These are phyloP conservation scores for Spodoptera littoralis DNA, from an alignment of 2,888 invertebrate species.

Conservation along the genomic window DNA sequence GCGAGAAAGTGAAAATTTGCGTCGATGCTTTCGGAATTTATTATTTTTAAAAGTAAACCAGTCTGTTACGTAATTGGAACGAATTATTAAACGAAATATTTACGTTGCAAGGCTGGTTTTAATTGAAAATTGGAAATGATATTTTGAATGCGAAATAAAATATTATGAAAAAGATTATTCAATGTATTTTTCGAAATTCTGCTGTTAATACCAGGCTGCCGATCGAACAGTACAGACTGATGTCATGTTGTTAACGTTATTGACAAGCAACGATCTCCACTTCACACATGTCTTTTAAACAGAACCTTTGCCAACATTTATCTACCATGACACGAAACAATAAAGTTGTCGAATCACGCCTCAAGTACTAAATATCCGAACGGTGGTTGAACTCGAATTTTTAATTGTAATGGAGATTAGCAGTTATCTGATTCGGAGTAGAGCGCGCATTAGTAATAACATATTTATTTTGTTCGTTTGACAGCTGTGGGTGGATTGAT, in stretches of 20 bases:
- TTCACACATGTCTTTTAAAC: slow-evolving; percentile 64
- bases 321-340: slow-evolving; percentile 54
- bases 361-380: slow-evolving; percentile 64
- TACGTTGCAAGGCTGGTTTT: slow-evolving; percentile 3
- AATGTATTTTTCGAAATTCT: slow-evolving; percentile 17
- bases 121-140: not conserved
- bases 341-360: slow-evolving; percentile 64
- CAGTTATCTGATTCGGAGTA: slow-evolving; percentile 82
- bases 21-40: slow-evolving; percentile 57
- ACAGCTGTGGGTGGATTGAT: slow-evolving; percentile 87
- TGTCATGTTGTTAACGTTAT: slow-evolving; percentile 53
- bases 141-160: not conserved
- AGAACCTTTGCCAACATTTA: slow-evolving; percentile 58
- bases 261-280: slow-evolving; percentile 60
- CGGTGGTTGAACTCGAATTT: slow-evolving; percentile 78
- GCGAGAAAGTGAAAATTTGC: slow-evolving; percentile 73
- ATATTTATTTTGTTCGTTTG: slow-evolving; percentile 87
- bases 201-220: slow-evolving; percentile 23
- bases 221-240: slow-evolving; percentile 8
- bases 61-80: slow-evolving; percentile 28
- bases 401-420: slow-evolving; percentile 88
- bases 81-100: slow-evolving; percentile 20
- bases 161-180: slow-evolving; percentile 2
- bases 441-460: slow-evolving; percentile 86
- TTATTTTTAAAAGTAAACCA: slow-evolving; percentile 55